Evolutionary conservation across 2,797 vertebrate genomes (phyloP), one percentile per base, ranked within the genome.

Genomic region (Miichthys miiuy): DNA sequence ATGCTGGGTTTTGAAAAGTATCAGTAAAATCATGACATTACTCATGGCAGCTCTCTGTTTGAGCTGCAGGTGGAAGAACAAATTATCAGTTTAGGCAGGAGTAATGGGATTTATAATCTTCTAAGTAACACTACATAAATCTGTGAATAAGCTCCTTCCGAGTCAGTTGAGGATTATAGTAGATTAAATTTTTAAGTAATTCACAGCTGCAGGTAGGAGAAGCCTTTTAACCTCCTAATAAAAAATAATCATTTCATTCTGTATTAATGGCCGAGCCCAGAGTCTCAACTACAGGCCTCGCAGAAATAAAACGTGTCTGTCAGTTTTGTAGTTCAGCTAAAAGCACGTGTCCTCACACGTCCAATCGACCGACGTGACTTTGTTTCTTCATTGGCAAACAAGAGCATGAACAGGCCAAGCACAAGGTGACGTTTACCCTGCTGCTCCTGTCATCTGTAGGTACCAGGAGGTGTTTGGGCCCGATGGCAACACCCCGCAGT

Each of bases 401-500:
- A 25, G 6, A 52, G 38, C n/a, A 75, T 47, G 46, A 65, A 60
- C 23, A 44, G 13, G 51, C 4, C 11, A 18, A 56, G 8, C 23
- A 73, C 5, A 77, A 34, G 14, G 27, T 72, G 55, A 71, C 66
- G 50, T 58, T 21, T 17, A n/a, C 30, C n/a, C 42, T 54, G 12
- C 52, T 75, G 42, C 17, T 50, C 16, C 16, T 50, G 34, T 77
- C 65, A n/a, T 74, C 52, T 77, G 67, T 51, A 94, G 93, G 73
- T 95, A 95, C 56, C 94, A 97, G 80, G 97, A 98, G 75, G 94
- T 99, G 68, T 81, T 96, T 16, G 96, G 97, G 20, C 93, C 96
- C 0, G 96, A 97, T n/a, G 96, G 96, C 75, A 96, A 94, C 87
- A 97, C 93, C 4, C 95, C 96, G 1, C 97, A 97, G 80, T 98